phyloP scores from a whole-genome alignment of 1,140 invertebrate genomes.

The Microplitis mediator region DNA sequence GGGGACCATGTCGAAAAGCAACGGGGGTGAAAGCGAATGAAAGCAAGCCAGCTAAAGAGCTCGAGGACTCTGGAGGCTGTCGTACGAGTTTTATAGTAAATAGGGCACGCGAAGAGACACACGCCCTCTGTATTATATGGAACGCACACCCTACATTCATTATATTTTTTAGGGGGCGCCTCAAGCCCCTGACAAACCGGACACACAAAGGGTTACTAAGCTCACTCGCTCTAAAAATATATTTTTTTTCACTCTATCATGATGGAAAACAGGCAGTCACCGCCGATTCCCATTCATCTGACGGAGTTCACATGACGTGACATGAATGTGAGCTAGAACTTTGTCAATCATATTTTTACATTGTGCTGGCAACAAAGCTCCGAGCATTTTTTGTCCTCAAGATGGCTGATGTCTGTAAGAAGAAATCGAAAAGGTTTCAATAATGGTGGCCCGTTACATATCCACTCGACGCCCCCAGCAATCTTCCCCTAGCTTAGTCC shows the following conservation, averaged over 20 bases:
- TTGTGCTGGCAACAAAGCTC: too few relatives aligned
- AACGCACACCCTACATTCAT: neutral
- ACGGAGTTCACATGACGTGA: neutral
- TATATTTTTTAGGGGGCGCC: slow-evolving; percentile 44
- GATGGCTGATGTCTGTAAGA: too few relatives aligned
- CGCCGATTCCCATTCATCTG: too few relatives aligned
- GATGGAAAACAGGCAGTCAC: too few relatives aligned
- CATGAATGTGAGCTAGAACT: too few relatives aligned
- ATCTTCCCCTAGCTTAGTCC: neutral
- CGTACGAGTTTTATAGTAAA: slow-evolving; percentile 46
- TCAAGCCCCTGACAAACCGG: slow-evolving; percentile 34
- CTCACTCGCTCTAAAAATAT: slow-evolving; percentile 41
- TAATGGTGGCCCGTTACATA: too few relatives aligned
- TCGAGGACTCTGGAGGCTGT: slow-evolving; percentile 36
- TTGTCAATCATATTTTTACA: too few relatives aligned
- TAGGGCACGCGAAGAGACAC: slow-evolving; percentile 56
- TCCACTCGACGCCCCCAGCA: neutral
- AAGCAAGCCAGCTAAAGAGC: slow-evolving; percentile 20
- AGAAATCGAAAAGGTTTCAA: too few relatives aligned
- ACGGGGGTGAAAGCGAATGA: slow-evolving; percentile 20
- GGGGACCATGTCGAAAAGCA: slow-evolving; percentile 26
- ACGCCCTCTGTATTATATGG: slow-evolving; percentile 53
- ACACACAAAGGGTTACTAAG: slow-evolving; percentile 51
- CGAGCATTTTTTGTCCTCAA: too few relatives aligned
- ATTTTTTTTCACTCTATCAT: slow-evolving; percentile 44